These are phyloP conservation scores for Acronicta aceris DNA, from an alignment of 2,888 invertebrate genomes.

Conservation along the genomic window DNA sequence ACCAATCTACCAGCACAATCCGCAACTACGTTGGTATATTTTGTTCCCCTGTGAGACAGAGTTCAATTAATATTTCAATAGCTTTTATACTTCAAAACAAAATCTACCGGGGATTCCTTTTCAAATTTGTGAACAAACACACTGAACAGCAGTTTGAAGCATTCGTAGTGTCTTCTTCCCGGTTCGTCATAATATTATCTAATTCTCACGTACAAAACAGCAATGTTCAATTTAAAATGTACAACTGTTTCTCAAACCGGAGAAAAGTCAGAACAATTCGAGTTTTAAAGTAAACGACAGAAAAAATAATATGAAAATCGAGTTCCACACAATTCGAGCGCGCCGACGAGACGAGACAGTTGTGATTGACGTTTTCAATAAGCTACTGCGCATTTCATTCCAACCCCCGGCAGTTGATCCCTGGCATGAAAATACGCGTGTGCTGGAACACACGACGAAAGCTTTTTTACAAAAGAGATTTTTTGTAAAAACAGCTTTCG, in stretches of 20 bases:
- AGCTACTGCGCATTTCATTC: slow-evolving; percentile 54
- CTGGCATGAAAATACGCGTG: slow-evolving; percentile 46
- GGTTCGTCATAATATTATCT: slow-evolving; percentile 10
- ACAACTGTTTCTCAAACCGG: slow-evolving; percentile 43
- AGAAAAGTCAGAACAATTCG: slow-evolving; percentile 34
- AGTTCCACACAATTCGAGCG: slow-evolving; percentile 32
- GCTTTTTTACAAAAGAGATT: slow-evolving; percentile 30
- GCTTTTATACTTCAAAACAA: slow-evolving; percentile 2
- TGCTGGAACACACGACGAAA: no score
- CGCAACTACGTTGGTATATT: slow-evolving; percentile 1
- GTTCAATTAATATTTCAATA: slow-evolving; percentile 12
- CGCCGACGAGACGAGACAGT: slow-evolving; percentile 43
- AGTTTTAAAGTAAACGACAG: slow-evolving; percentile 23
- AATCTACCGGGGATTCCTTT: slow-evolving; percentile 8
- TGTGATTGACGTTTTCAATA: slow-evolving; percentile 67
- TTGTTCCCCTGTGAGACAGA: not conserved
- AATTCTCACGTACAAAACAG: slow-evolving; percentile 22
- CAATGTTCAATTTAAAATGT: slow-evolving; percentile 17
- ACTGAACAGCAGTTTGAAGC: slow-evolving; percentile 10
- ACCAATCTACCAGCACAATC: slow-evolving; percentile 1
- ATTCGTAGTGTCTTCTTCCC: slow-evolving; percentile 13
- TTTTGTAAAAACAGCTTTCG: slow-evolving; percentile 17
- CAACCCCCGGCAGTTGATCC: slow-evolving; percentile 46
- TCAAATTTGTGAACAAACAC: slow-evolving; percentile 14
- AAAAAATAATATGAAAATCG: slow-evolving; percentile 38